These are phyloP conservation scores for Fringilla coelebs DNA, from an alignment of 2,797 vertebrate species.

Conservation along the genomic window DNA sequence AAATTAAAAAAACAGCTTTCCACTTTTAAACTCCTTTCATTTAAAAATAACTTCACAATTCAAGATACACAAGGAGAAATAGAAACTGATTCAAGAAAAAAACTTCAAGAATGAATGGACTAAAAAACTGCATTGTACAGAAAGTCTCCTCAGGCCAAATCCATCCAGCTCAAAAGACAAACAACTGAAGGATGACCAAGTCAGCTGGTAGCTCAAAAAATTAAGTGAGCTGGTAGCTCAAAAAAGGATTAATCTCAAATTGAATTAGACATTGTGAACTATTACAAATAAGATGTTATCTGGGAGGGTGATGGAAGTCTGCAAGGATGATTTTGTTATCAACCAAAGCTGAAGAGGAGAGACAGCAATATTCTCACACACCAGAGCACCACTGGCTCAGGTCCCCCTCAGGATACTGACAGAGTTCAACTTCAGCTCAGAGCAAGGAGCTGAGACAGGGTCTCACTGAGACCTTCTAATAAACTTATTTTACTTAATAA, in stretches of 20 bases:
- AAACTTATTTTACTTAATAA: background rate
- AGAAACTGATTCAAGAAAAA: background rate
- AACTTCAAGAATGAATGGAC: background rate
- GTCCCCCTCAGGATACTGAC: background rate
- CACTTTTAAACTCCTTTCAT: slow-evolving; percentile 12
- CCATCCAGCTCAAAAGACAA: background rate
- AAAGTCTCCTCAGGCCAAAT: background rate
- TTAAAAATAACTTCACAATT: slow-evolving; percentile 28
- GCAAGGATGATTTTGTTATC: background rate
- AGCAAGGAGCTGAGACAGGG: background rate
- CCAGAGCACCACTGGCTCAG: background rate
- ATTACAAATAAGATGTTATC: background rate
- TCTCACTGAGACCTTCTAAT: background rate
- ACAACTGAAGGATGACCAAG: background rate
- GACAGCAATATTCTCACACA: background rate
- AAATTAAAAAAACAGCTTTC: background rate
- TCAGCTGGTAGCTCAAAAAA: background rate
- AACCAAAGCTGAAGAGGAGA: background rate
- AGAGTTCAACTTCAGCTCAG: background rate
- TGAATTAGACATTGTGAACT: background rate
- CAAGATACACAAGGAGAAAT: background rate
- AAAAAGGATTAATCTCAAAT: background rate
- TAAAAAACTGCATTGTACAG: background rate
- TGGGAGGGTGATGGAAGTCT: background rate
- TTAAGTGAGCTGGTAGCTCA: background rate